These are phyloP conservation scores for Tachycineta bicolor DNA, from an alignment of 2,113 vertebrate species.

Conservation along the genomic window DNA sequence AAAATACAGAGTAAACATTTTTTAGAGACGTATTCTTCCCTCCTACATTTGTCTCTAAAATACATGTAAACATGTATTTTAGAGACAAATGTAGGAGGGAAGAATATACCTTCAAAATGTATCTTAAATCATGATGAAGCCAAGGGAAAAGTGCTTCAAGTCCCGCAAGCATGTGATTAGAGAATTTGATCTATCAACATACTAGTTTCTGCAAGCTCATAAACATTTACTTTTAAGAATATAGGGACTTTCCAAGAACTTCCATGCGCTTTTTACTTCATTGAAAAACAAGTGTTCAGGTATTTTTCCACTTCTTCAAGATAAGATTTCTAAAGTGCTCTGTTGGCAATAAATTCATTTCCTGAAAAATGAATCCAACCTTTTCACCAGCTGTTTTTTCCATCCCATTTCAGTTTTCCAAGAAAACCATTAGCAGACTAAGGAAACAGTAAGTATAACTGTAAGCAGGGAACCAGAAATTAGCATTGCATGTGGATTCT, in stretches of 20 bases:
- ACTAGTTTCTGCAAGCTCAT: background rate
- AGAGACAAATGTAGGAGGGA: background rate
- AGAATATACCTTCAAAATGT: background rate
- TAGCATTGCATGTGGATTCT: constrained; percentile 6
- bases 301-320: constrained; percentile 45
- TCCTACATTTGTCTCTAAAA: no score
- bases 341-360: constrained; percentile 5
- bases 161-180: background rate
- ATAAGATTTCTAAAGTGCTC: constrained; percentile 53
- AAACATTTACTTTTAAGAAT: background rate
- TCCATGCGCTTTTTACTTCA: background rate
- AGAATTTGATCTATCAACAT: background rate
- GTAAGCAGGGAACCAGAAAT: constrained; percentile 29
- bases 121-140: background rate
- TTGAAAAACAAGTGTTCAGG: background rate
- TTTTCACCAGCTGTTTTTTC: constrained; percentile 31
- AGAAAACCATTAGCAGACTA: constrained; percentile 44
- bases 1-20: background rate
- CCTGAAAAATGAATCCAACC: constrained; percentile 21
- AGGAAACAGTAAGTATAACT: constrained; percentile 9
- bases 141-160: background rate
- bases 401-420: constrained; percentile 45
- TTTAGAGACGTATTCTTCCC: no score
- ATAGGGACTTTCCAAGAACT: background rate
- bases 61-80: background rate